These are phyloP conservation scores for Cynaeus angustus DNA, from an alignment of 2,888 invertebrate genomes.

Conservation along the genomic window DNA sequence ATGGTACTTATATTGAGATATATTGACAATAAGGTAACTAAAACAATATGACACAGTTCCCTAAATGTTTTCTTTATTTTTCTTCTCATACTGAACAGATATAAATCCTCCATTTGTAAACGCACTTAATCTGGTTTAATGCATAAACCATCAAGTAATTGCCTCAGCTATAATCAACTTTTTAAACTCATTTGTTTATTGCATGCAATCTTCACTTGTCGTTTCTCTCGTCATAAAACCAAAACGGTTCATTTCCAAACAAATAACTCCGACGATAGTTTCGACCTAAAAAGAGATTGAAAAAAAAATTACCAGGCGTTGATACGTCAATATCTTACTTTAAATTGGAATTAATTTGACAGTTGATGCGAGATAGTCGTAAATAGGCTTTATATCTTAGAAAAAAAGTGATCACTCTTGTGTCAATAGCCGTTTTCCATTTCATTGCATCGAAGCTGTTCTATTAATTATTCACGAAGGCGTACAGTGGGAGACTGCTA, in stretches of 20 bases:
- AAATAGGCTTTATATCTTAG: slow-evolving; percentile 36
- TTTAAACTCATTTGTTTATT: slow-evolving; percentile 8
- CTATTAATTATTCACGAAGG: slow-evolving; percentile 32
- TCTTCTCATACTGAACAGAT: too few relatives aligned
- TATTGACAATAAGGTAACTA: too few relatives aligned
- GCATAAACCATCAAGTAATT: too few relatives aligned
- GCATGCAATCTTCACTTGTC: slow-evolving; percentile 14
- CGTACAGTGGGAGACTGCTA: slow-evolving; percentile 10
- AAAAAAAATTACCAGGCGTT: slow-evolving; percentile 35
- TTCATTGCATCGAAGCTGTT: slow-evolving; percentile 26
- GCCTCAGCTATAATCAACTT: not conserved
- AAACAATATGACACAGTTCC: not conserved
- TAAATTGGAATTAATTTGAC: slow-evolving; percentile 36
- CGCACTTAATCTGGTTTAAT: not conserved
- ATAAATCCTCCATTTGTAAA: too few relatives aligned
- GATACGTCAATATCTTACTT: slow-evolving; percentile 10
- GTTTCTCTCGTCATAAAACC: slow-evolving; percentile 7
- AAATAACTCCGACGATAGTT: slow-evolving; percentile 8
- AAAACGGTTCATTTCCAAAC: slow-evolving; percentile 9
- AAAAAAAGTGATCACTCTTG: slow-evolving; percentile 27
- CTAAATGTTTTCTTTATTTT: too few relatives aligned
- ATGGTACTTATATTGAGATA: too few relatives aligned
- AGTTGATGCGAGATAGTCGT: slow-evolving; percentile 35
- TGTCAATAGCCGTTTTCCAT: slow-evolving; percentile 33
- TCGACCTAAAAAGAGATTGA: slow-evolving; percentile 5